Evolutionary conservation across 2,888 invertebrate species (phyloP).

Genomic region (Chymomyza amoena): DNA sequence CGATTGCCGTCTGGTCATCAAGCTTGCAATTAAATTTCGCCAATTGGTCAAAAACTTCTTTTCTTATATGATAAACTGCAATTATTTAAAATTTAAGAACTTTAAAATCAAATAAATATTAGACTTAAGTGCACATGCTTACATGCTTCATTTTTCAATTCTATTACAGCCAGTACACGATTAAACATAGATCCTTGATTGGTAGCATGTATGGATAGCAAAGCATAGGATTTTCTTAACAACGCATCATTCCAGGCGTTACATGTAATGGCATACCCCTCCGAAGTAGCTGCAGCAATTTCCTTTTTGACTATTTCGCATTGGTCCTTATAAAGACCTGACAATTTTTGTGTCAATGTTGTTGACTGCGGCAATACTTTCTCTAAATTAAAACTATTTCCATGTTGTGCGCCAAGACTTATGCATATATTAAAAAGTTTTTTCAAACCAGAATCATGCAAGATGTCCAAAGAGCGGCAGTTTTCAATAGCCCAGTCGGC

Average conservation of each 20-base stretch:
- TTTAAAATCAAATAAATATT: neutral
- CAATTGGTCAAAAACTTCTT: neutral
- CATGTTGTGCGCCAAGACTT: constrained; percentile 28
- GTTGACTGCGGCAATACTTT: constrained; percentile 27
- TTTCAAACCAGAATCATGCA: constrained; percentile 28
- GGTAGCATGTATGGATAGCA: constrained; percentile 31
- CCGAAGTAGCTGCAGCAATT: neutral
- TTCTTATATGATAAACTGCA: neutral
- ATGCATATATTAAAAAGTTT: constrained; percentile 2
- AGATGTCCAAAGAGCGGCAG: constrained; percentile 30
- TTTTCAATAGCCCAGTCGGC: constrained; percentile 18
- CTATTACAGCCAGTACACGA: constrained; percentile 30
- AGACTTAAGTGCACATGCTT: neutral
- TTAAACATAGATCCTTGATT: constrained; percentile 32
- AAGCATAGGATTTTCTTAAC: constrained; percentile 29
- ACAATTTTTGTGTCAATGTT: constrained; percentile 26
- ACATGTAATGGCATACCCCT: constrained; percentile 30
- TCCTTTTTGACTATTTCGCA: constrained; percentile 25
- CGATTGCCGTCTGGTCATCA: constrained; percentile 6
- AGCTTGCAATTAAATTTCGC: constrained; percentile 11
- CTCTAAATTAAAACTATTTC: constrained; percentile 18
- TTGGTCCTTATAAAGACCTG: constrained; percentile 6
- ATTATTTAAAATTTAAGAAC: neutral
- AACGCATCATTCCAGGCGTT: constrained; percentile 32
- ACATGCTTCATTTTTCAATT: constrained; percentile 11